Conservation (phyloP, 2,888 invertebrate genomes). For the Cyclophora albipunctata region DNA sequence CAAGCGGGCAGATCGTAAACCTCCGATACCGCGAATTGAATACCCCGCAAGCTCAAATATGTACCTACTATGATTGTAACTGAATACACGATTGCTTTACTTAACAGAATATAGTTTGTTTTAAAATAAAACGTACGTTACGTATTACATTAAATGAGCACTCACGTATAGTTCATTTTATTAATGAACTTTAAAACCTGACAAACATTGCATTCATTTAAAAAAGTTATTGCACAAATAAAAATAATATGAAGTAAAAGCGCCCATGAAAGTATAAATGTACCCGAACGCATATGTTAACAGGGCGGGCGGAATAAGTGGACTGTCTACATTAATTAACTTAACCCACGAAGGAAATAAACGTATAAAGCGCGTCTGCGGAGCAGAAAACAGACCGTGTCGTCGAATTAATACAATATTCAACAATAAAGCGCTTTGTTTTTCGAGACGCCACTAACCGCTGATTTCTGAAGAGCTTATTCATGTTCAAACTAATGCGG, state of each 20-base stretch:
- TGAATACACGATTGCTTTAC: conserved; percentile 16
- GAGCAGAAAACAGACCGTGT: conserved; percentile 38
- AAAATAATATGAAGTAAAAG: conserved; percentile 37
- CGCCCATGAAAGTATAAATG: conserved; percentile 47
- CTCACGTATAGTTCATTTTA: background rate
- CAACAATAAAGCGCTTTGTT: conserved; percentile 44
- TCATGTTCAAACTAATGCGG: conserved; percentile 63
- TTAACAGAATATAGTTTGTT: background rate
- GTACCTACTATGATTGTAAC: conserved; percentile 41
- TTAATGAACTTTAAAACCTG: background rate
- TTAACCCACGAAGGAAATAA: conserved; percentile 40
- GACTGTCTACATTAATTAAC: conserved; percentile 69
- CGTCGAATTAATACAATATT: conserved; percentile 31
- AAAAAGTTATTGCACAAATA: too few relatives aligned
- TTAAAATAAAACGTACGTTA: background rate
- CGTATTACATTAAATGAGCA: background rate
- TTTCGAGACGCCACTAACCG: conserved; percentile 45
- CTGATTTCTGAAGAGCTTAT: conserved; percentile 63
- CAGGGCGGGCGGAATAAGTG: conserved; percentile 52
- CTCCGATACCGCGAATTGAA: conserved; percentile 71
- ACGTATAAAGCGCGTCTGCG: conserved; percentile 45
- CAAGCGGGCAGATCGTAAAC: conserved; percentile 69
- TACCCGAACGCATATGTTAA: conserved; percentile 48
- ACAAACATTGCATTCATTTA: too few relatives aligned
- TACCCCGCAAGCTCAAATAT: conserved; percentile 57